phyloP scores from a whole-genome alignment of 1,140 invertebrate genomes.

The Leucophenga varia region DNA sequence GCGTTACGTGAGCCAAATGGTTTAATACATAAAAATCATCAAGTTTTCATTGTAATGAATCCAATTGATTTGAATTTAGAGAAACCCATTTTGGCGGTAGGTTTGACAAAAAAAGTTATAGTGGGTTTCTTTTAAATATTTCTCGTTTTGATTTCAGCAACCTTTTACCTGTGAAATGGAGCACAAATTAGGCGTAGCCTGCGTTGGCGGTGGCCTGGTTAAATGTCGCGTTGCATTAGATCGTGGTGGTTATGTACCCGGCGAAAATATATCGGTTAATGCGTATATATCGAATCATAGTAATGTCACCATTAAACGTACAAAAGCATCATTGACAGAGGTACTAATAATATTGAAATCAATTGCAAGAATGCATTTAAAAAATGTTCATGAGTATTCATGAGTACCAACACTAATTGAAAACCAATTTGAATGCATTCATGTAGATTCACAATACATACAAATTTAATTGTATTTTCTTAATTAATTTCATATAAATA shows the following conservation, averaged over 20 bases:
- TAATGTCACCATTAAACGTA: constrained; percentile 73
- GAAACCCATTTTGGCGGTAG: constrained; percentile 82
- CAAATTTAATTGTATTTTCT: not conserved
- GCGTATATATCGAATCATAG: constrained; percentile 85
- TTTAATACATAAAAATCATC: constrained; percentile 91
- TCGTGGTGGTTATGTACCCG: constrained; percentile 89
- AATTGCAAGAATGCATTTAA: not conserved
- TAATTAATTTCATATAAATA: not conserved
- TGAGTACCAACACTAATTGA: not conserved
- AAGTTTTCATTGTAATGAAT: constrained; percentile 96
- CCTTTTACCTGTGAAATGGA: constrained; percentile 88
- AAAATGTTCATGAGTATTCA: constrained; percentile 3
- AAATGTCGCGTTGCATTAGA: constrained; percentile 83
- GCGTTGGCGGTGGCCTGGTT: constrained; percentile 79
- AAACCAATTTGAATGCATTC: not conserved
- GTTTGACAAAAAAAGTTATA: too few species aligned
- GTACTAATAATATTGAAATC: too few species aligned
- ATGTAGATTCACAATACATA: too few species aligned
- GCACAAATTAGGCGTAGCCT: constrained; percentile 82
- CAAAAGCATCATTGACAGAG: constrained; percentile 77
- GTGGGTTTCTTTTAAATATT: not conserved
- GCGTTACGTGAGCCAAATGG: constrained; percentile 86
- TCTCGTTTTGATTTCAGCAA: constrained; percentile 66
- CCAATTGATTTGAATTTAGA: constrained; percentile 92
- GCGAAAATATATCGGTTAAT: constrained; percentile 84